Evolutionary conservation across 92 coral and sea anemone species (phyloP), one percentile per base, ranked within the genome.

Genomic region (Blastomussa wellsi): DNA sequence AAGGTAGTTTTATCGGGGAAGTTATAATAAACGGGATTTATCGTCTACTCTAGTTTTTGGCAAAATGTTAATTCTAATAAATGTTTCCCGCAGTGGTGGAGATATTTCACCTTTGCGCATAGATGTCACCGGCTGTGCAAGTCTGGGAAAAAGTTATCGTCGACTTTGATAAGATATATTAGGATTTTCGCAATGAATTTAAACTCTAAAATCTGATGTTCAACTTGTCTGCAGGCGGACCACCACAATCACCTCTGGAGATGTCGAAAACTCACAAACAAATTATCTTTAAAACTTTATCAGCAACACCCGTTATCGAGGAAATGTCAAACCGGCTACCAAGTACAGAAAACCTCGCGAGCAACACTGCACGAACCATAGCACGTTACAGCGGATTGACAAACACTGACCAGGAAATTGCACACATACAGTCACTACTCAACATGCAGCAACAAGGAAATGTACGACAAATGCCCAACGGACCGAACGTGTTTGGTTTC

Each of bases 221-320:
- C 32, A 14, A 36, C 20, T 77, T 65, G 20, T 19, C 19, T 53
- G 66, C 35, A 79, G 83, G 55, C 49, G 37, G n/a, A 39, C 72
- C 72, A 39, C 55, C 35, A 8, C 75, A 14, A 39, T 55, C 72
- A 39, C 55, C 35, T 19, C 75, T 33, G 77, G 47, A 49, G 24
- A 33, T 31, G 5, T n/a, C 44, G n/a, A 68, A 81, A 81, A 68
- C 20, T 12, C 47, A 67, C 57, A 81, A 81, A 22, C 76, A 48
- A 44, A 81, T 81, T 33, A 69, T 81, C 32, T 69, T 81, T 49
- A 81, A 52, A 70, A 81, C 85, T 31, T 16, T 81, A 32, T 81
- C 85, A 29, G 60, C 85, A 67, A 81, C 85, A 35, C 85, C 85
- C 1, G 20, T 69, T 16, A 81, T 81, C 32, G 85, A 81, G 41